phyloP scores from a whole-genome alignment of 2,797 vertebrate species.

The Clarias pachynema region DNA sequence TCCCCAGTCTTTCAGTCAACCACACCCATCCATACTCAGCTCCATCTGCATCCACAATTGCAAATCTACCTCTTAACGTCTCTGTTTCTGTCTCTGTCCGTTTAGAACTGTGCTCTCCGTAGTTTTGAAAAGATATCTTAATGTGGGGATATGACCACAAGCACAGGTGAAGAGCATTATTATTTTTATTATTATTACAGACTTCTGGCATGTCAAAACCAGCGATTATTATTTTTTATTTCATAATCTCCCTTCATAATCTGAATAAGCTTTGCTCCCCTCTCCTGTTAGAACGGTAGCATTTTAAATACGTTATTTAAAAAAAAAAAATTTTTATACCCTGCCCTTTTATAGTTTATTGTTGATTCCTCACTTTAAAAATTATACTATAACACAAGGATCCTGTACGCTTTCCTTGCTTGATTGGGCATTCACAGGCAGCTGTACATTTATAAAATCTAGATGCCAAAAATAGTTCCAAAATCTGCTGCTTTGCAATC shows the following conservation, averaged over 20 bases:
- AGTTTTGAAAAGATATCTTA: slow-evolving; percentile 75
- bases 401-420: slow-evolving; percentile 62
- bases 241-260: slow-evolving; percentile 64
- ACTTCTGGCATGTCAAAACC: slow-evolving; percentile 67
- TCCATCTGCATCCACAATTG: slow-evolving; percentile 82
- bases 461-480: slow-evolving; percentile 69
- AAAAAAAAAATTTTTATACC: too few relatives aligned
- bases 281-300: slow-evolving; percentile 72
- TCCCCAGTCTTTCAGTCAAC: slow-evolving; percentile 63
- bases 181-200: slow-evolving; percentile 44
- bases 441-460: slow-evolving; percentile 73
- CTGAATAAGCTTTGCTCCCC: slow-evolving; percentile 86
- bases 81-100: slow-evolving; percentile 71
- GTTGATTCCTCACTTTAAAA: slow-evolving; percentile 60
- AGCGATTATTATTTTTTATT: slow-evolving; percentile 43
- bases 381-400: slow-evolving; percentile 33
- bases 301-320: slow-evolving; percentile 63
- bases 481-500: slow-evolving; percentile 26
- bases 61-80: slow-evolving; percentile 92
- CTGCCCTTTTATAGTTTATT: slow-evolving; percentile 53
- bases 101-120: slow-evolving; percentile 68
- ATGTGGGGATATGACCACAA: slow-evolving; percentile 72
- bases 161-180: slow-evolving; percentile 79
- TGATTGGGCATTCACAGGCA: slow-evolving; percentile 74
- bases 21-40: slow-evolving; percentile 67